Conservation (phyloP, 2,113 vertebrate species). For the Octodon degus region DNA sequence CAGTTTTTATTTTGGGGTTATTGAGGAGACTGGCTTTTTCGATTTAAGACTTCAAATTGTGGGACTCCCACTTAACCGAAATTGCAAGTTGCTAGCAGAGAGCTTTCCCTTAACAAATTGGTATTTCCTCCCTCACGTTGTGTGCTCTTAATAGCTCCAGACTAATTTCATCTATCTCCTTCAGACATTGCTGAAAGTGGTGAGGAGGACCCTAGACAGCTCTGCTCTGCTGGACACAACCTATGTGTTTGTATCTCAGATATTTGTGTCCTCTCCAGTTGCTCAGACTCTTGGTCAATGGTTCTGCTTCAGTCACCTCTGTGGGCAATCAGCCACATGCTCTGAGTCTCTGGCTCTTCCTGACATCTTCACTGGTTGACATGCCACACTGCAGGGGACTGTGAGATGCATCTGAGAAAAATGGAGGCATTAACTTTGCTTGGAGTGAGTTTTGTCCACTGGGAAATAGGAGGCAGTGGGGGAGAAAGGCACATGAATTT, state of each 20-base stretch:
- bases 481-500: neutral
- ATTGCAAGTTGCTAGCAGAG: neutral
- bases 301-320: neutral
- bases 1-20: slow-evolving; percentile 52
- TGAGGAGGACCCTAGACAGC: neutral
- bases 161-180: slow-evolving; percentile 14
- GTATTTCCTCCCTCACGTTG: neutral
- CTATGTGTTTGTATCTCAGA: neutral
- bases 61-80: slow-evolving; percentile 14
- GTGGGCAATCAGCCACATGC: neutral
- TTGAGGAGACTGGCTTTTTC: slow-evolving; percentile 40
- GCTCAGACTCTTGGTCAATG: neutral
- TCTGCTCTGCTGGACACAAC: neutral
- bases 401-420: neutral
- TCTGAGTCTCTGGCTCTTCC: neutral
- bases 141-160: neutral
- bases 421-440: neutral
- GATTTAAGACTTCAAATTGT: neutral
- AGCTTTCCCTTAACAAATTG: slow-evolving; percentile 41
- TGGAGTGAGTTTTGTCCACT: neutral
- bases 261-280: neutral
- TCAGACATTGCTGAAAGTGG: neutral
- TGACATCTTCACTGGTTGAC: neutral
- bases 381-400: neutral
- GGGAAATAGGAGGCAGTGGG: neutral